A percentile compares a stretch with the other conserved stretches of the same genome.
These are phyloP conservation scores for Apodemia hepburni DNA, from an alignment of 2,888 invertebrate genomes.

Conservation along the genomic window DNA sequence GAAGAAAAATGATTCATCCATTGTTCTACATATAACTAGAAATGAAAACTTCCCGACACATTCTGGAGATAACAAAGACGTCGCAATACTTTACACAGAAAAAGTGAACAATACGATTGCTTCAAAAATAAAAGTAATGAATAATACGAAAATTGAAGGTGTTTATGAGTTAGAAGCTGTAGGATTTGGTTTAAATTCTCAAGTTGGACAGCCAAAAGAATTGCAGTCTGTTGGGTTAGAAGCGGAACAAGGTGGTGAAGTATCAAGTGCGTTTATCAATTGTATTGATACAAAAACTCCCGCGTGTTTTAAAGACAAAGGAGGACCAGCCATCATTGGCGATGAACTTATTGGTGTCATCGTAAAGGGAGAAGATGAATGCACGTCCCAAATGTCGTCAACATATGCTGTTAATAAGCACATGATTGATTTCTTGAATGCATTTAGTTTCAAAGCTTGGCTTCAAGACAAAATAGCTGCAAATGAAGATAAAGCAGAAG, in stretches of 20 bases:
- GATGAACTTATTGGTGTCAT: slow-evolving; percentile 62
- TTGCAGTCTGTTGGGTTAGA: slow-evolving; percentile 63
- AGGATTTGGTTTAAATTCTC: slow-evolving; percentile 64
- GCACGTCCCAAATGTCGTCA: slow-evolving; percentile 54
- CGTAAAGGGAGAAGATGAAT: slow-evolving; percentile 50
- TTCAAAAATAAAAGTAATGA: slow-evolving; percentile 54
- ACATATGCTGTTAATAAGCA: slow-evolving; percentile 55
- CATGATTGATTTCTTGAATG: slow-evolving; percentile 53
- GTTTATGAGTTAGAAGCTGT: slow-evolving; percentile 52
- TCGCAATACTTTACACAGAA: slow-evolving; percentile 59
- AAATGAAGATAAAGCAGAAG: slow-evolving; percentile 44
- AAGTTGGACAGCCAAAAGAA: slow-evolving; percentile 47
- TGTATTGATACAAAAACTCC: slow-evolving; percentile 63
- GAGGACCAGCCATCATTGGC: slow-evolving; percentile 57
- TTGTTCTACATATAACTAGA: slow-evolving; percentile 51
- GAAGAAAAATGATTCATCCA: slow-evolving; percentile 45
- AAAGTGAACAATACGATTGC: slow-evolving; percentile 55
- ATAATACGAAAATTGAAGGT: slow-evolving; percentile 43
- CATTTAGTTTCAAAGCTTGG: slow-evolving; percentile 61
- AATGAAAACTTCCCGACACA: slow-evolving; percentile 60
- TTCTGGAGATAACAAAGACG: slow-evolving; percentile 48
- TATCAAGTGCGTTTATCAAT: slow-evolving; percentile 51
- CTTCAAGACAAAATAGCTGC: slow-evolving; percentile 58
- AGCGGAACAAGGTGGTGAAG: slow-evolving; percentile 29
- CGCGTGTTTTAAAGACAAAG: slow-evolving; percentile 63